phyloP scores from a whole-genome alignment of 2,888 invertebrate species.

The Diadegma fenestrale region DNA sequence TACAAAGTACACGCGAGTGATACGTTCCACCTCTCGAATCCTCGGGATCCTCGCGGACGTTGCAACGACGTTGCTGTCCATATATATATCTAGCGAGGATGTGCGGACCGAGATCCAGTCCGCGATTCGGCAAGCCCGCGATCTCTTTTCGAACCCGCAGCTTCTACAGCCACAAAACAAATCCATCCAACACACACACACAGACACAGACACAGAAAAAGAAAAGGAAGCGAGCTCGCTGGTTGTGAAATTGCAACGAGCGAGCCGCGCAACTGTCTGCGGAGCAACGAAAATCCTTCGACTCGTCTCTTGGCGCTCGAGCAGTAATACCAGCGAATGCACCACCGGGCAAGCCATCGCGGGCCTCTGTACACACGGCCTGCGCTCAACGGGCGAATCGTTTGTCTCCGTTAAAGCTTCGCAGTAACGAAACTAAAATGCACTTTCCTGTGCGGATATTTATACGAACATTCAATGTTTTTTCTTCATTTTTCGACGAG shows the following conservation, averaged over 20 bases:
- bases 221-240: constrained; percentile 21
- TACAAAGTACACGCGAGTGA: constrained; percentile 4
- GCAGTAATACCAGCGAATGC: constrained; percentile 64
- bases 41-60: constrained; percentile 44
- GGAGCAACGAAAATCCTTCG: constrained; percentile 35
- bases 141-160: constrained; percentile 53
- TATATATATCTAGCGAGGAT: constrained; percentile 22
- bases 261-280: constrained; percentile 7
- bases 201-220: not conserved
- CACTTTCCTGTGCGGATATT: not conserved
- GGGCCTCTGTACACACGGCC: not conserved
- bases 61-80: constrained; percentile 5
- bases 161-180: constrained; percentile 30
- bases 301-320: constrained; percentile 42
- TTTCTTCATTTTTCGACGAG: constrained; percentile 11
- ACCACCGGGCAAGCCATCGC: constrained; percentile 46
- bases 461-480: not conserved
- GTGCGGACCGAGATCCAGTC: constrained; percentile 22
- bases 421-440: constrained; percentile 37
- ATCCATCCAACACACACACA: constrained; percentile 7
- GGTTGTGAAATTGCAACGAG: constrained; percentile 54
- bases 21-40: constrained; percentile 30
- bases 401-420: constrained; percentile 65
- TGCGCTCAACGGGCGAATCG: constrained; percentile 47
- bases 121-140: constrained; percentile 54